Evolutionary conservation across 2,888 invertebrate genomes (phyloP).

Genomic region (Glaucopsyche alexis): DNA sequence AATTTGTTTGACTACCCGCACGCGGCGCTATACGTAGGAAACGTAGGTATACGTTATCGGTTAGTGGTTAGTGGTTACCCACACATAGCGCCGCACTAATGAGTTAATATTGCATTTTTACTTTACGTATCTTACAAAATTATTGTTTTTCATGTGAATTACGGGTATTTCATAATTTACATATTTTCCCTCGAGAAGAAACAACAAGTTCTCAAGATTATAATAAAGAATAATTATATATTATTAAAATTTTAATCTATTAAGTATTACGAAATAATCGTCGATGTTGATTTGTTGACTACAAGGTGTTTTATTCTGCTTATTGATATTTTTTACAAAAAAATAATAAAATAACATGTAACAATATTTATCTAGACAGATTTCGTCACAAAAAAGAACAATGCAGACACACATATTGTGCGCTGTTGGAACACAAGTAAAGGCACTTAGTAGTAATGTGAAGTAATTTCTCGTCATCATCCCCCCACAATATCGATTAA

Average conservation of each 20-base stretch:
- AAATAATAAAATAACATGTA: background rate
- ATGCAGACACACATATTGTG: background rate
- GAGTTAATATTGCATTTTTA: too few relatives aligned
- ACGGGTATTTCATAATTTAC: conserved; percentile 4
- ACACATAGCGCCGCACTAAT: too few relatives aligned
- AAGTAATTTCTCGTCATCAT: background rate
- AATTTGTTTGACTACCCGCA: too few relatives aligned
- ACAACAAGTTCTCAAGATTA: conserved; percentile 21
- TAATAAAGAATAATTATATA: conserved; percentile 9
- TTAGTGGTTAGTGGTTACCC: too few relatives aligned
- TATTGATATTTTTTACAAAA: background rate
- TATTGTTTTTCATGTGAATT: conserved; percentile 14
- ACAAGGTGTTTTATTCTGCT: background rate
- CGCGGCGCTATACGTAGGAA: too few relatives aligned
- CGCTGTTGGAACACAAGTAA: background rate
- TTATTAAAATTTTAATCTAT: background rate
- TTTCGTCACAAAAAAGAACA: background rate
- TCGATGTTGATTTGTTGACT: background rate
- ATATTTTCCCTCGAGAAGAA: conserved; percentile 28
- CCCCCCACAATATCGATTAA: conserved; percentile 24
- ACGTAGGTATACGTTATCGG: too few relatives aligned
- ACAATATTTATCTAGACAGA: background rate
- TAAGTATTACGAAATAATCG: background rate
- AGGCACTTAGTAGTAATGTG: conserved; percentile 3
- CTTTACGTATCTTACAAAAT: background rate